These are phyloP conservation scores for Chelonoidis abingdonii DNA, from an alignment of 2,113 vertebrate genomes.

Conservation along the genomic window DNA sequence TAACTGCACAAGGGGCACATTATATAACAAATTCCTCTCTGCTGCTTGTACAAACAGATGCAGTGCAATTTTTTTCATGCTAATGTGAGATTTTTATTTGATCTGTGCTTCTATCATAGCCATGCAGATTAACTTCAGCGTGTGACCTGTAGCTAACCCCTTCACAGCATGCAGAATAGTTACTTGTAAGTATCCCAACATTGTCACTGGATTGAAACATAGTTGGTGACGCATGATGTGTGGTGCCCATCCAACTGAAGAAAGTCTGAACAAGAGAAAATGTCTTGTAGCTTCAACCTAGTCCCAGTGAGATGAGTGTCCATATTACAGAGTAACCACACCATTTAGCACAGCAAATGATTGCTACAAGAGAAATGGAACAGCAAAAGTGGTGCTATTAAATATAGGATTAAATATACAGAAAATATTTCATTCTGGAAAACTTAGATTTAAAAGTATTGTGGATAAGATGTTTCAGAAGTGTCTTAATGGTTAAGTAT, in stretches of 20 bases:
- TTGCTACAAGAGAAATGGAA: not conserved
- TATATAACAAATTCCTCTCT: not conserved
- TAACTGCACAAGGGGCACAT: not conserved
- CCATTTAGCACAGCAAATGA: not conserved
- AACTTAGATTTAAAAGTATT: not conserved
- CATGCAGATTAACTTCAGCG: not conserved
- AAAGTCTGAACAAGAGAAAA: not conserved
- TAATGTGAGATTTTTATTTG: not conserved
- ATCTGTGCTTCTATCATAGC: not conserved
- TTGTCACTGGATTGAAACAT: not conserved
- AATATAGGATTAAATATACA: not conserved
- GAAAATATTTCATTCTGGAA: not conserved
- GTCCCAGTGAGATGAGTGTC: not conserved
- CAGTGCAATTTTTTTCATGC: not conserved
- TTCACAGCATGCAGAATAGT: not conserved
- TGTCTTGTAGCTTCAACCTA: not conserved
- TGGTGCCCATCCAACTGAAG: not conserved
- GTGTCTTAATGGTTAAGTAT: not conserved
- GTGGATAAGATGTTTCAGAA: not conserved
- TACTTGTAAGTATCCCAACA: not conserved
- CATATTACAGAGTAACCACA: not conserved
- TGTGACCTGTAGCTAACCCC: not conserved
- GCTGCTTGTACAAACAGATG: not conserved
- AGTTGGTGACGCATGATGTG: not conserved
- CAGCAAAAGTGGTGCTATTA: not conserved